Evolutionary conservation across 64 coral and sea anemone genomes (phyloP), one percentile per base, ranked within the genome.

Genomic region (Pachyseris speciosa): DNA sequence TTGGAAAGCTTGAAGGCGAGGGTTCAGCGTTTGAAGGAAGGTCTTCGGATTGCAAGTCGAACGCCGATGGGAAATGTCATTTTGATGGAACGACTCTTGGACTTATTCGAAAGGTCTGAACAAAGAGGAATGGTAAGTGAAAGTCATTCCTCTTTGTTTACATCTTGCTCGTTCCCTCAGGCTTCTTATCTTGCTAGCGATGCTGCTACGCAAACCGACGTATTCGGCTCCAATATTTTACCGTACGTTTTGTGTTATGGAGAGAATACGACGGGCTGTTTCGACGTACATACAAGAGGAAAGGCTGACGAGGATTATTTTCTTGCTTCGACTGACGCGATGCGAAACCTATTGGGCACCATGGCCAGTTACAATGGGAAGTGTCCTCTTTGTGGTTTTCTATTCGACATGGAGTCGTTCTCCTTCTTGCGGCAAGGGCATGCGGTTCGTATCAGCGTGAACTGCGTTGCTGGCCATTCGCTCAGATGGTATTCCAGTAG

Each of bases 61-160:
- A 87, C 67, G 48, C 29, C 84, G 37, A 68, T 87, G 51, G 84
- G 84, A 36, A 87, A 73, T 87, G 68, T 87, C 28, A 9, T 59
- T 3, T 24, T 87, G 67, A 74, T 74, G 68, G 84, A 73, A 73
- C 19, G 84, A 7, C 68, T 87, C 2, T 41, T 87, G 72, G 27
- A 73, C 19, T 50, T 6, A 22, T 87, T 87, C 19, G 68, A 73
- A 34, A 67, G 17, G 42, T 47, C 48, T 49, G 30, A 70, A 22
- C 29, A 47, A 40, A 43, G 26, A 36, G 30, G 70, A 39, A 6
- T 49, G 36, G 47, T 69, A 33, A 86, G 41, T 71, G 40, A 26
- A 67, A 34, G 27, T 13, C 26, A 67, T 67, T 49, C 84, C 10
- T 70, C 65, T 26, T 16, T 52, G 44, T 45, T 61, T 85, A 0